A percentile compares a stretch with the other conserved stretches of the same genome.
Conservation (phyloP, 2,113 vertebrate genomes). For the Oostethus manadensis region DNA sequence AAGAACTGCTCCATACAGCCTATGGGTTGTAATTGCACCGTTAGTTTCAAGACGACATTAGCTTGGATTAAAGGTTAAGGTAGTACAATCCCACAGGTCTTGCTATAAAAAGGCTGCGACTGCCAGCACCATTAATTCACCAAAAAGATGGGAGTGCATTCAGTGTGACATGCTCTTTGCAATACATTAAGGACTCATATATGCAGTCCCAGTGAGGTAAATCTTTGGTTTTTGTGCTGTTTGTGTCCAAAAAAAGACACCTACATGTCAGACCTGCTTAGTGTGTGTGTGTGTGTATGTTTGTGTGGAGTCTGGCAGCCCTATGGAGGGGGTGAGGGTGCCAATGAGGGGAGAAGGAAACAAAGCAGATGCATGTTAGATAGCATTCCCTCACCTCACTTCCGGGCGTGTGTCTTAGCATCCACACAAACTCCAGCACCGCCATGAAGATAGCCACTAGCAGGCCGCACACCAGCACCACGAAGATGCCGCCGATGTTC, state of each 20-base stretch:
- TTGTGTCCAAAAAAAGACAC: conserved; percentile 32
- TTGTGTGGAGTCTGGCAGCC: conserved; percentile 35
- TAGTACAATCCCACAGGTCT: conserved; percentile 12
- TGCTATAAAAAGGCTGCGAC: conserved; percentile 7
- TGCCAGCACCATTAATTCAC: conserved; percentile 23
- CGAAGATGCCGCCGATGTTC: conserved; percentile 98
- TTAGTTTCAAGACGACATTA: conserved; percentile 1
- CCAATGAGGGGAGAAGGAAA: conserved; percentile 59
- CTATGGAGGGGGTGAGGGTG: conserved; percentile 11
- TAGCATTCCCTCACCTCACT: conserved; percentile 84
- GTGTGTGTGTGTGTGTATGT: conserved; percentile 16
- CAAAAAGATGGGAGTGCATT: conserved; percentile 12
- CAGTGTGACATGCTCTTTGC: conserved; percentile 8
- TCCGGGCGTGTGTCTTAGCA: conserved; percentile 85
- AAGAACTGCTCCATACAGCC: background rate
- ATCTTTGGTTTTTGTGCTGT: conserved; percentile 59
- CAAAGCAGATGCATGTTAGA: conserved; percentile 71
- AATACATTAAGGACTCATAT: conserved; percentile 9
- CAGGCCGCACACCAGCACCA: conserved; percentile 96
- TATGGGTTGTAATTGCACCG: background rate
- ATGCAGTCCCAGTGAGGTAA: conserved; percentile 40
- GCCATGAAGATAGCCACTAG: conserved; percentile 98
- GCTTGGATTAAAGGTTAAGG: conserved; percentile 17
- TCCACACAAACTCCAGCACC: conserved; percentile 97
- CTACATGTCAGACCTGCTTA: conserved; percentile 29